Base-by-base conservation (phyloP, 2,113 vertebrate genomes). In the Synodontis membranacea region DNA sequence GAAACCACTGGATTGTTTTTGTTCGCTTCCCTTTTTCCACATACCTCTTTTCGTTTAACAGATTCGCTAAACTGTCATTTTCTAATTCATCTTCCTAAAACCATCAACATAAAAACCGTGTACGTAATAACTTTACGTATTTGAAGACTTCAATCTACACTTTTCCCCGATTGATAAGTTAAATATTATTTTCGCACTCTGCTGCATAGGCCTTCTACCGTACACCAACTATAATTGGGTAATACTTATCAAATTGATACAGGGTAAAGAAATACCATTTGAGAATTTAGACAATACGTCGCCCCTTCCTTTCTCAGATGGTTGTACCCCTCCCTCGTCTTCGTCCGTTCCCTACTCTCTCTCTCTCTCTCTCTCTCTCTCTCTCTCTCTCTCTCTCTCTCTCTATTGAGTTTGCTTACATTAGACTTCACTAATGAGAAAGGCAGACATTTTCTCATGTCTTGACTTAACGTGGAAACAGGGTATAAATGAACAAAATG, bases 401-500 rank as follows among this genome's bases (percentile, higher is more conserved):
- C 64, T 5, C 42, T 28, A 89, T 92, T 92, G 93, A 91, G 90
- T 93, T 94, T 74, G 52, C 87, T 90, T 90, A 86, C 92, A 92
- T 91, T 92, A 94, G 94, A 87, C 92, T 93, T 93, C 92, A 78
- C 88, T 90, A 91, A 89, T 91, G 92, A 90, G 85, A 89, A 90
- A 93, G 92, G 87, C 93, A 94, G 94, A 92, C 91, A 91, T 94
- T 92, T 91, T 93, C 94, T 94, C 87, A 93, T 96, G 94, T 97
- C 95, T 96, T 93, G 95, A 97, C 96, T 97, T 96, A 96, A 96
- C 93, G 95, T 98, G 98, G 96, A 98, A 97, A 99, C 98, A 99
- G 98, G 98, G 98, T 99, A 99, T 97, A 96, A 98, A 96, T 97
- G 96, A 97, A 97, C 96, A 97, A 96, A 97, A 90, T 96, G 96